Conservation (phyloP, 2,888 invertebrate genomes). For the Epinotia brunnichana region DNA sequence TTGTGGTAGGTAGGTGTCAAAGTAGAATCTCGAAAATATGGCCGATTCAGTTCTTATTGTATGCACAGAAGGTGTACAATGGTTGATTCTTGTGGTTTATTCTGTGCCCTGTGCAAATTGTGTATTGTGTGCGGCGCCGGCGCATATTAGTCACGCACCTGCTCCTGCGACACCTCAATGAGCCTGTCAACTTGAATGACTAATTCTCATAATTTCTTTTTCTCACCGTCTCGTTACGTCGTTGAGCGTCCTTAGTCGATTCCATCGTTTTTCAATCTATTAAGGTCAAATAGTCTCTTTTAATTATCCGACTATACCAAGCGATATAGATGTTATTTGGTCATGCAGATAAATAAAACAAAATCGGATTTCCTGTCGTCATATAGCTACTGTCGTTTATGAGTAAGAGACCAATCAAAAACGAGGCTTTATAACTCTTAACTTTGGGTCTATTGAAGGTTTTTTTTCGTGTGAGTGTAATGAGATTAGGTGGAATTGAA, state of each 20-base stretch:
- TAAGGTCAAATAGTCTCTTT: neutral
- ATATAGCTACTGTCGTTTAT: no score
- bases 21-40: slow-evolving; percentile 7
- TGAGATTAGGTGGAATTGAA: no score
- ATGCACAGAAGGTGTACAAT: neutral
- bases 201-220: slow-evolving; percentile 56
- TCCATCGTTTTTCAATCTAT: slow-evolving; percentile 43
- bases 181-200: slow-evolving; percentile 57
- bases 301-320: neutral
- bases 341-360: no score
- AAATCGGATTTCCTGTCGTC: no score
- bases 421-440: no score
- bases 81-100: neutral
- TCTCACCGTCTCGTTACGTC: slow-evolving; percentile 35
- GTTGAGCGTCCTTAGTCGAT: slow-evolving; percentile 62
- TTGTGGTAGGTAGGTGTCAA: slow-evolving; percentile 55
- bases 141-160: slow-evolving; percentile 58
- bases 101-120: slow-evolving; percentile 54
- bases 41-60: neutral
- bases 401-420: no score
- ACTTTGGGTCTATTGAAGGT: no score
- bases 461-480: no score
- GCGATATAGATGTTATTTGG: no score
- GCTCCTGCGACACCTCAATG: slow-evolving; percentile 53
- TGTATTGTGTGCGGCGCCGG: slow-evolving; percentile 64